phyloP scores from a whole-genome alignment of 2,113 vertebrate species.

The Pterocles gutturalis region DNA sequence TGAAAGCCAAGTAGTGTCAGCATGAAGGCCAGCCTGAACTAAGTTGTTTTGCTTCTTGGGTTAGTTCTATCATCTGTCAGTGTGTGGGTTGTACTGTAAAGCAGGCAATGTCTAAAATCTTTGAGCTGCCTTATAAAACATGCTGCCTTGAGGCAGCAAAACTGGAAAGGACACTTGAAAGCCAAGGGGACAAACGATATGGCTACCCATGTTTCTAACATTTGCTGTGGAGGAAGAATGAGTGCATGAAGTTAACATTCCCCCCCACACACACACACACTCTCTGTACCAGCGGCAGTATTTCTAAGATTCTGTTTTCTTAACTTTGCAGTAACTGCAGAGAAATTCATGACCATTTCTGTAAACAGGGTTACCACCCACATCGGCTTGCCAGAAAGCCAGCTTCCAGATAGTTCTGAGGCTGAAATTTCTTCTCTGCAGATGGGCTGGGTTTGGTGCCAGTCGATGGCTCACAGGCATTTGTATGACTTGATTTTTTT shows the following conservation, averaged over 20 bases:
- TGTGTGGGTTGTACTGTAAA: neutral
- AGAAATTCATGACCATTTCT: neutral
- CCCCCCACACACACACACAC: too few species aligned
- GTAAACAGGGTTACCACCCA: slow-evolving; percentile 29
- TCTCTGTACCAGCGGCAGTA: neutral
- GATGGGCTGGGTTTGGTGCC: slow-evolving; percentile 16
- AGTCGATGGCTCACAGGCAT: neutral
- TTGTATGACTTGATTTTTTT: neutral
- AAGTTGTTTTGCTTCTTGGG: neutral
- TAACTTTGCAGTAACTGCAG: neutral
- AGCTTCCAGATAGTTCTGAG: slow-evolving; percentile 39
- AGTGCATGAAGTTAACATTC: neutral
- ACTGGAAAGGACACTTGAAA: neutral
- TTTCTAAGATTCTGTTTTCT: neutral
- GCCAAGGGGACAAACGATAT: neutral
- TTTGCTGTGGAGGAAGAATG: neutral
- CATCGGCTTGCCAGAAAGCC: neutral
- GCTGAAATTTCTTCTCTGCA: neutral
- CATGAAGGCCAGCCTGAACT: neutral
- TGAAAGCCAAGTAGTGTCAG: neutral
- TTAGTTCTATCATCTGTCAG: neutral
- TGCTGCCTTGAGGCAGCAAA: neutral
- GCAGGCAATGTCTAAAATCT: neutral
- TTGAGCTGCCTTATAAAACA: fast-evolving
- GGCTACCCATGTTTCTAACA: neutral